Percentiles rank a stretch among this genome's conserved stretches.
These are phyloP conservation scores for Eupelmus urozonus DNA, from an alignment of 2,888 invertebrate genomes.

Conservation along the genomic window DNA sequence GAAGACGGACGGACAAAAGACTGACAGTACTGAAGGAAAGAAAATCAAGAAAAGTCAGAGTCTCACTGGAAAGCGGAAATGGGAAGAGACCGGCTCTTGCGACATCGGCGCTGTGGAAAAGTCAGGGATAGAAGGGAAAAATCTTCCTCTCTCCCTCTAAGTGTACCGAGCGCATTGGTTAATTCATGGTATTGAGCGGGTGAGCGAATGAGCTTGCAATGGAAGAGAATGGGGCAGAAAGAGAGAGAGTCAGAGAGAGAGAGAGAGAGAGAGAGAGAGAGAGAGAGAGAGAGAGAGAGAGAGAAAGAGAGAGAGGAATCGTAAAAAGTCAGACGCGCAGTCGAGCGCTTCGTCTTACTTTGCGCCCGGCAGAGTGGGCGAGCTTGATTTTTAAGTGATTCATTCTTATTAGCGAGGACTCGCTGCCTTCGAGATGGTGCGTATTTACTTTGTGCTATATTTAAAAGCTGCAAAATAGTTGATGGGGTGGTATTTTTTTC, in stretches of 20 bases:
- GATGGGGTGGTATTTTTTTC: too few species aligned
- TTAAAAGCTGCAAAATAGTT: too few species aligned
- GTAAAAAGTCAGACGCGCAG: conserved; percentile 16
- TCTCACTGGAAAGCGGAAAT: not conserved
- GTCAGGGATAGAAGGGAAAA: not conserved
- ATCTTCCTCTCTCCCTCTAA: too few species aligned
- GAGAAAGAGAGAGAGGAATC: not conserved
- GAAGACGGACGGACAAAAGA: too few species aligned
- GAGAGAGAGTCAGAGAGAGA: conserved; percentile 8
- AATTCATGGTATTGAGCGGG: conserved; percentile 49
- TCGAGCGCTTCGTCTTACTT: conserved; percentile 26
- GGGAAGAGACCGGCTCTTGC: not conserved
- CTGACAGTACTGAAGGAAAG: too few species aligned
- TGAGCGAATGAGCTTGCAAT: too few species aligned
- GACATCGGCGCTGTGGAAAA: not conserved
- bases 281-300: conserved; percentile 16
- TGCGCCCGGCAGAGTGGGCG: not conserved
- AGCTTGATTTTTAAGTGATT: conserved; percentile 19
- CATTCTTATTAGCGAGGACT: not conserved
- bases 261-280: too few species aligned
- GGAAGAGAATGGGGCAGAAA: too few species aligned
- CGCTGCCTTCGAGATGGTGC: too few species aligned
- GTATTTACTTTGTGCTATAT: too few species aligned
- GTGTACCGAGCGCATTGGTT: conserved; percentile 19
- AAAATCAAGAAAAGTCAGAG: too few species aligned